Percentiles rank a stretch among this genome's conserved stretches.
These are phyloP conservation scores for Epinotia demarniana DNA, from an alignment of 2,888 invertebrate species.

Conservation along the genomic window DNA sequence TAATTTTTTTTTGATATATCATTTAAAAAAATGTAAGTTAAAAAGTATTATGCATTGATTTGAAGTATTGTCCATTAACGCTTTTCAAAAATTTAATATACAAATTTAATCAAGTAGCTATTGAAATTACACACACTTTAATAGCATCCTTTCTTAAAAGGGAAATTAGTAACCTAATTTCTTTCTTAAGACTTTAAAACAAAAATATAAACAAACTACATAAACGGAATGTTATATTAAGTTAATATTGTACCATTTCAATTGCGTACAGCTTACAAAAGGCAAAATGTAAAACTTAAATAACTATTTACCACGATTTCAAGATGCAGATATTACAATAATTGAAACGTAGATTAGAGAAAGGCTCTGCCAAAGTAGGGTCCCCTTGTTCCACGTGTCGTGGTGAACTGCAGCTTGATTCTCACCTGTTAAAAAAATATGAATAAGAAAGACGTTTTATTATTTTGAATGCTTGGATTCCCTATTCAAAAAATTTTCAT, in stretches of 20 bases:
- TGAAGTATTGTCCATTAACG: background rate
- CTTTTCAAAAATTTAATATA: background rate
- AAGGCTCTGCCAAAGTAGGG: slow-evolving; percentile 71
- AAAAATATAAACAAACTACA: background rate
- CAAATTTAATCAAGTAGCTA: too few relatives aligned
- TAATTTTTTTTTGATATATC: background rate
- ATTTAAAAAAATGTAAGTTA: background rate
- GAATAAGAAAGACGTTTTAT: background rate
- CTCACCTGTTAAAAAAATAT: slow-evolving; percentile 74
- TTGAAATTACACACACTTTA: background rate
- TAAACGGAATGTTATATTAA: slow-evolving; percentile 6
- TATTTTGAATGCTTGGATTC: background rate
- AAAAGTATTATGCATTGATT: background rate
- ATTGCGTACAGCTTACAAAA: slow-evolving; percentile 10
- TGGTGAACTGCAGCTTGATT: slow-evolving; percentile 87
- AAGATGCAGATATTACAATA: slow-evolving; percentile 64
- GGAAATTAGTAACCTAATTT: background rate
- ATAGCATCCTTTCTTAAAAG: background rate
- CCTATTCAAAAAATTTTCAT: background rate
- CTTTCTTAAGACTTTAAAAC: background rate
- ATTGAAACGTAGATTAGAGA: slow-evolving; percentile 61
- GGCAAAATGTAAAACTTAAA: slow-evolving; percentile 8
- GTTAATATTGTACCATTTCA: slow-evolving; percentile 18
- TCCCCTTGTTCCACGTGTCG: slow-evolving; percentile 85
- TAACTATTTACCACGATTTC: slow-evolving; percentile 47